phyloP scores from a whole-genome alignment of 2,113 vertebrate genomes.

The Oreochromis aureus region DNA sequence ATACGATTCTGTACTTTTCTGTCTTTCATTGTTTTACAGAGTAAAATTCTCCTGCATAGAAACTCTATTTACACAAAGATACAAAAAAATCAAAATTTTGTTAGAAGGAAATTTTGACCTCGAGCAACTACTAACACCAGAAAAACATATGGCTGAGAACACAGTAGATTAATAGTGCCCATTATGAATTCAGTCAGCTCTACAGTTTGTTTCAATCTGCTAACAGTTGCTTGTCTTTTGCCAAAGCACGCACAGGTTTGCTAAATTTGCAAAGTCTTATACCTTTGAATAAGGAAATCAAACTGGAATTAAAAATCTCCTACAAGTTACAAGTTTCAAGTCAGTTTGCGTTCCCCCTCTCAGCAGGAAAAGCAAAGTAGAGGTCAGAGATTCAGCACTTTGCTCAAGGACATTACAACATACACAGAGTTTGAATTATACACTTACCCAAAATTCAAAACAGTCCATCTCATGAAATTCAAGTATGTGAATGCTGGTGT shows the following conservation, averaged over 20 bases:
- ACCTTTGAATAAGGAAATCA: neutral
- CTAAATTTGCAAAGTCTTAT: neutral
- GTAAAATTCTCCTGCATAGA: neutral
- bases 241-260: neutral
- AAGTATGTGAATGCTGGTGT: neutral
- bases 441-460: neutral
- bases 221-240: neutral
- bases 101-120: neutral
- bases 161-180: neutral
- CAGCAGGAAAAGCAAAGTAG: neutral
- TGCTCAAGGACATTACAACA: neutral
- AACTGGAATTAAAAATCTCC: neutral
- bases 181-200: neutral
- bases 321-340: neutral
- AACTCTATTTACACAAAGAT: neutral
- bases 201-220: neutral
- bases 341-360: neutral
- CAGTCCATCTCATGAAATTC: constrained; percentile 1
- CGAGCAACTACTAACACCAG: neutral
- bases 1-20: neutral
- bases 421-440: neutral
- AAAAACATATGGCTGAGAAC: neutral
- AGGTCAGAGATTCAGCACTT: neutral
- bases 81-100: neutral
- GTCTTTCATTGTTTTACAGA: neutral